Conservation (phyloP, 2,888 invertebrate genomes). For the Criorhina ranunculi region DNA sequence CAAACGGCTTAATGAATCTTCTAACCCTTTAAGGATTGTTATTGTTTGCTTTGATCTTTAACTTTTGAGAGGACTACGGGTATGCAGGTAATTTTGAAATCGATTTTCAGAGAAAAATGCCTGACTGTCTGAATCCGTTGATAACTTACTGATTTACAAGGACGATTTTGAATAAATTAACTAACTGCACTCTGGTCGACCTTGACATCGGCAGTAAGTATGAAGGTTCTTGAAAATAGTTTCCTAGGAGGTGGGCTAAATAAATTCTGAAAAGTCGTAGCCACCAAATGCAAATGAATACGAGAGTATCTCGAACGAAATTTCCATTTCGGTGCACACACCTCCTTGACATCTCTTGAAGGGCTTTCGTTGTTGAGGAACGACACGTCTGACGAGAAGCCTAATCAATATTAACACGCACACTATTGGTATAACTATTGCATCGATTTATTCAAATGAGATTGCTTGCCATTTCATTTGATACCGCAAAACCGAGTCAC, state of each 20-base stretch:
- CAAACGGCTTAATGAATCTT: conserved; percentile 55
- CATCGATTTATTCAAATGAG: conserved; percentile 70
- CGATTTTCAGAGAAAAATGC: conserved; percentile 11
- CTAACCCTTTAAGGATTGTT: conserved; percentile 21
- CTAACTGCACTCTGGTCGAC: conserved; percentile 19
- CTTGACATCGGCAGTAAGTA: conserved; percentile 42
- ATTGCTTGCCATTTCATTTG: conserved; percentile 56
- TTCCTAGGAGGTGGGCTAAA: conserved; percentile 44
- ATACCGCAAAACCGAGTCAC: conserved; percentile 69
- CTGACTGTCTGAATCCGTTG: conserved; percentile 3
- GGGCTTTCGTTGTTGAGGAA: too few relatives aligned
- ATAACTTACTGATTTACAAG: conserved; percentile 41
- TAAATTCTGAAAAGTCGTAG: conserved; percentile 65
- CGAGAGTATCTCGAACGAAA: conserved; percentile 43
- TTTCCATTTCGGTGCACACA: conserved; percentile 41
- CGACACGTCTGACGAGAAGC: conserved; percentile 19
- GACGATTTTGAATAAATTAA: conserved; percentile 33
- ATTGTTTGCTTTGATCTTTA: background rate
- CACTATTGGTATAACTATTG: conserved; percentile 33
- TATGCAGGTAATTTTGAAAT: background rate
- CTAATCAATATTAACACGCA: background rate
- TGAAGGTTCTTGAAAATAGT: conserved; percentile 37
- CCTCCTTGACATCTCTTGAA: conserved; percentile 32
- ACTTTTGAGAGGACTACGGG: background rate
- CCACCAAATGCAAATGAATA: conserved; percentile 50